phyloP scores from a whole-genome alignment of 2,797 vertebrate genomes.

The Luscinia megarhynchos region DNA sequence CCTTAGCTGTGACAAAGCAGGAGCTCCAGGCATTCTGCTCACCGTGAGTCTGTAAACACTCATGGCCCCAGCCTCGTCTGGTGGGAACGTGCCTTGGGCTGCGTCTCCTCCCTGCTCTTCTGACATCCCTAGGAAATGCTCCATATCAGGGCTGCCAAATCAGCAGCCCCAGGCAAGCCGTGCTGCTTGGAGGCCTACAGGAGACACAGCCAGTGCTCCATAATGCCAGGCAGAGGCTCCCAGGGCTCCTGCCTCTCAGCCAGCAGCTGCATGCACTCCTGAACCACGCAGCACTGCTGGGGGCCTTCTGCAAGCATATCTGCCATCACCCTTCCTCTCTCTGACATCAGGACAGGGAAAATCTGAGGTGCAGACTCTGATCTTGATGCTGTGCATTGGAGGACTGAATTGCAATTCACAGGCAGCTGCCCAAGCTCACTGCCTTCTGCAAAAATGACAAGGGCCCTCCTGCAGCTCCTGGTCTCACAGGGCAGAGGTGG shows the following conservation, averaged over 20 bases:
- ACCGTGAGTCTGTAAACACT: background rate
- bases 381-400: background rate
- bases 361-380: background rate
- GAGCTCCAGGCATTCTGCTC: background rate
- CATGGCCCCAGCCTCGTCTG: rapidly evolving
- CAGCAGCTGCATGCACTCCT: rapidly evolving
- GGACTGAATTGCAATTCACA: background rate
- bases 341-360: background rate
- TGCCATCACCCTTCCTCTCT: background rate
- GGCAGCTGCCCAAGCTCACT: background rate
- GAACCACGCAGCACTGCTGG: rapidly evolving
- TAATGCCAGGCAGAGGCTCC: background rate
- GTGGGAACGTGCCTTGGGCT: rapidly evolving
- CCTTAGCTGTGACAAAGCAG: background rate
- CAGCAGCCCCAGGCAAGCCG: background rate
- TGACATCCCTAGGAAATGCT: background rate
- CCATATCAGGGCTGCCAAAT: background rate
- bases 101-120: background rate
- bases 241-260: background rate
- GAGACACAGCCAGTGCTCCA: background rate
- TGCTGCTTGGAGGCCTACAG: background rate
- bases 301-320: background rate
- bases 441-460: background rate
- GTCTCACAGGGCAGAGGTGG: background rate
- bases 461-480: background rate